Percentiles rank a stretch among this genome's conserved stretches.
These are phyloP conservation scores for Ptychobarbus kaznakovi DNA, from an alignment of 2,797 vertebrate genomes.

Conservation along the genomic window DNA sequence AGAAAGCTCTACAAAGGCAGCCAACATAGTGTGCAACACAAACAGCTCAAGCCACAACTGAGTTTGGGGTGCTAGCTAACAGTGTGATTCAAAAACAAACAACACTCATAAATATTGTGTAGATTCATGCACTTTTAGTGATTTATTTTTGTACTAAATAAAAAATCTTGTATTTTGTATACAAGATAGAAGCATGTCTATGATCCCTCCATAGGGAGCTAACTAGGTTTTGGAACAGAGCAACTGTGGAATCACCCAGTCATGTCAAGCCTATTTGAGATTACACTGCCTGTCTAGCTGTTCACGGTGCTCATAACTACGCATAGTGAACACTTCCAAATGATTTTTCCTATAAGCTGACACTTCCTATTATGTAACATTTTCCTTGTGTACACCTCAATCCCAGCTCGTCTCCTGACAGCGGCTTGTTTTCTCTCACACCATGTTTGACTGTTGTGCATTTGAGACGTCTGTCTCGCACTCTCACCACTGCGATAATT, in stretches of 20 bases:
- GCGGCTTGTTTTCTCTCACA: slow-evolving; percentile 23
- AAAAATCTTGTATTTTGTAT: no score
- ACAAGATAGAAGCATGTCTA: not conserved
- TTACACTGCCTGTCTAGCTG: not conserved
- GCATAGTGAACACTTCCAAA: not conserved
- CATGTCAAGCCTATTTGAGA: slow-evolving; percentile 10
- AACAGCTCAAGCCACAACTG: not conserved
- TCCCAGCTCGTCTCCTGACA: slow-evolving; percentile 13
- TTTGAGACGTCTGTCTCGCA: slow-evolving; percentile 35
- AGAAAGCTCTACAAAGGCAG: not conserved
- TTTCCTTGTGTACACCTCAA: not conserved
- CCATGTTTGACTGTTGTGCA: slow-evolving; percentile 34
- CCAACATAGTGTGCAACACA: not conserved
- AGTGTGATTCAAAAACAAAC: not conserved
- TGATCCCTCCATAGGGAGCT: not conserved
- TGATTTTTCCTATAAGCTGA: not conserved
- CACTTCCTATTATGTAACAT: slow-evolving; percentile 24
- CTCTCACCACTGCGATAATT: slow-evolving; percentile 37
- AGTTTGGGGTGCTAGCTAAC: not conserved
- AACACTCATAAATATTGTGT: not conserved
- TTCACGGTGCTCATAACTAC: not conserved
- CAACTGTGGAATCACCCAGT: not conserved
- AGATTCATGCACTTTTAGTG: not conserved
- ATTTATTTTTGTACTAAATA: not conserved
- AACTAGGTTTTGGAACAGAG: slow-evolving; percentile 17